Conservation (phyloP, 1,140 invertebrate genomes). For the Rhizoglyphus robini region DNA sequence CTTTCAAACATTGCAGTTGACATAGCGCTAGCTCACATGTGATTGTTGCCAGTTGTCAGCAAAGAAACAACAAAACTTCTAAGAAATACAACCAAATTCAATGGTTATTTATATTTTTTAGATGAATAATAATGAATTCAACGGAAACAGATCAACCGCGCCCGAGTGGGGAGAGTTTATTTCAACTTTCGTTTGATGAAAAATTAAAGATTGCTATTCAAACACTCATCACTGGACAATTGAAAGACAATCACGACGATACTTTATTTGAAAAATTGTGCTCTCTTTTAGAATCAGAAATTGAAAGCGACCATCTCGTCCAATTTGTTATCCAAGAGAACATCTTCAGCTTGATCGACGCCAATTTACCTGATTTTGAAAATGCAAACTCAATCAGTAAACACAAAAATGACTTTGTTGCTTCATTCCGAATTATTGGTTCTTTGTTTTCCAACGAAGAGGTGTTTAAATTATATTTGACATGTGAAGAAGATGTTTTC, state of each 20-base stretch:
- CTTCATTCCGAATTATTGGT: background rate
- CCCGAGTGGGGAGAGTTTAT: no score
- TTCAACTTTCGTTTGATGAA: background rate
- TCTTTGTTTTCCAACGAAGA: background rate
- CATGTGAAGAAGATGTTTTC: background rate
- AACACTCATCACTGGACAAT: background rate
- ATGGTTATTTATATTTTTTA: no score
- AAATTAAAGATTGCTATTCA: background rate
- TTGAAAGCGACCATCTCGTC: background rate
- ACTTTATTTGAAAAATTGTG: slow-evolving; percentile 15
- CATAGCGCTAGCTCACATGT: no score
- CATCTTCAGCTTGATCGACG: background rate
- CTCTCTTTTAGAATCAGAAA: background rate
- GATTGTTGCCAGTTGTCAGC: no score
- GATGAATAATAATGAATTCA: no score
- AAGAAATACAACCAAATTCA: no score
- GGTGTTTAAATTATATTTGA: background rate
- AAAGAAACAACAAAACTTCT: no score
- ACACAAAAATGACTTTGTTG: background rate
- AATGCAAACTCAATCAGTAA: background rate
- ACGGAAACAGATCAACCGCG: no score
- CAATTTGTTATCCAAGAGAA: background rate
- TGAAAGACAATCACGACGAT: slow-evolving; percentile 13
- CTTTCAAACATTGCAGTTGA: no score
- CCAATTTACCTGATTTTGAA: background rate